A percentile compares a stretch with the other conserved stretches of the same genome.
phyloP scores from a whole-genome alignment of 2,888 invertebrate genomes.

The Lochmaea crataegi region DNA sequence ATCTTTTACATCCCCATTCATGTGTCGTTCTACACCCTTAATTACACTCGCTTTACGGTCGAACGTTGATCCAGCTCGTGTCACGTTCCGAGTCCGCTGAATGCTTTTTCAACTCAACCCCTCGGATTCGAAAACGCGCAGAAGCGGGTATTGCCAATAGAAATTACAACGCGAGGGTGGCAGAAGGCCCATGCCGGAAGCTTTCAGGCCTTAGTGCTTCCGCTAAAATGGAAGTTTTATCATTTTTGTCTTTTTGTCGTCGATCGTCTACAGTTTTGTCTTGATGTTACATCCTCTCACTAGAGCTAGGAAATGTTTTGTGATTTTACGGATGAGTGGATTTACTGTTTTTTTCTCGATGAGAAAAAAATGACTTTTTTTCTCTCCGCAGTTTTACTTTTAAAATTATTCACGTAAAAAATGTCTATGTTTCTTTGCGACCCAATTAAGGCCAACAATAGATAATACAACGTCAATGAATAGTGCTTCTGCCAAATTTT shows the following conservation, averaged over 20 bases:
- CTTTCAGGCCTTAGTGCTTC: slow-evolving; percentile 63
- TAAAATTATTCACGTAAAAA: too few relatives aligned
- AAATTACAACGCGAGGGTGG: slow-evolving; percentile 53
- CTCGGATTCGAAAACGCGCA: slow-evolving; percentile 42
- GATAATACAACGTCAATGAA: too few relatives aligned
- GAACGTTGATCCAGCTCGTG: slow-evolving; percentile 4
- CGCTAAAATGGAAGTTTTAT: slow-evolving; percentile 61
- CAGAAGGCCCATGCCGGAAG: slow-evolving; percentile 59
- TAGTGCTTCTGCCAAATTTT: too few relatives aligned
- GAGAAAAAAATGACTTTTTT: too few relatives aligned
- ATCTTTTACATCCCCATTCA: slow-evolving; percentile 20
- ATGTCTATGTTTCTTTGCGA: too few relatives aligned
- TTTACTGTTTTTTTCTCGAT: not conserved
- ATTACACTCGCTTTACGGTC: not conserved
- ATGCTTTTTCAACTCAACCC: slow-evolving; percentile 30
- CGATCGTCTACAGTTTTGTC: slow-evolving; percentile 27
- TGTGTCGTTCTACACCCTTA: slow-evolving; percentile 7
- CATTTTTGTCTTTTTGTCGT: slow-evolving; percentile 47
- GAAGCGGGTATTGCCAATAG: slow-evolving; percentile 55
- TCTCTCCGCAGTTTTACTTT: too few relatives aligned
- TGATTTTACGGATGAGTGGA: slow-evolving; percentile 28
- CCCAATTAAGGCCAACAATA: too few relatives aligned
- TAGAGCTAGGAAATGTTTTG: slow-evolving; percentile 30
- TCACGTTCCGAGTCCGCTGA: slow-evolving; percentile 16
- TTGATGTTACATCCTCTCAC: slow-evolving; percentile 27